A percentile compares a stretch with the other conserved stretches of the same genome.
These are phyloP conservation scores for Clitarchus hookeri DNA, from an alignment of 2,888 invertebrate genomes.

Conservation along the genomic window DNA sequence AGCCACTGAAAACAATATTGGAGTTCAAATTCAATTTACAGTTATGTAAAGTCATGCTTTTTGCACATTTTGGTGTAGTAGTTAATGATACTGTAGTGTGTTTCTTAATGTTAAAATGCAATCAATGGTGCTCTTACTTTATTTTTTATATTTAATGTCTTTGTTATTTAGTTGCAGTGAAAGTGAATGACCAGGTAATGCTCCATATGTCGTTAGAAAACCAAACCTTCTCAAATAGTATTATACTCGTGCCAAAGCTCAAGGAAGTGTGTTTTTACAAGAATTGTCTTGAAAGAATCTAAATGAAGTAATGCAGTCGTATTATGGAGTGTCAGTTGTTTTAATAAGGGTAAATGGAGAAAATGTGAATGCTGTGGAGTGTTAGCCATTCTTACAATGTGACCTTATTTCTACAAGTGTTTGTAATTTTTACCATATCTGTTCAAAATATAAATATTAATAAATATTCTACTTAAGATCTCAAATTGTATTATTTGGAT, in stretches of 20 bases:
- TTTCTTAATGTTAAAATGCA: neutral
- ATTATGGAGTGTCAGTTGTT: no score
- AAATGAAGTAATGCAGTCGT: no score
- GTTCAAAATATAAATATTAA: neutral
- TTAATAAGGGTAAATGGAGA: neutral
- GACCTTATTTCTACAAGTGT: neutral
- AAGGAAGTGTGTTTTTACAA: neutral
- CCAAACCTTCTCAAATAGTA: neutral
- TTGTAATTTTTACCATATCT: neutral
- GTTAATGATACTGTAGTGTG: neutral
- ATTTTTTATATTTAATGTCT: neutral
- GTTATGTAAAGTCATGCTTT: no score
- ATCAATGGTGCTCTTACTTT: neutral
- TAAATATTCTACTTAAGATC: neutral
- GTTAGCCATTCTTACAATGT: neutral
- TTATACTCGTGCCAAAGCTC: neutral
- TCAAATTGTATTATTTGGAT: neutral
- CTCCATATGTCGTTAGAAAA: neutral
- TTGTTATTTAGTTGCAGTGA: neutral
- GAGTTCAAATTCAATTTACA: no score
- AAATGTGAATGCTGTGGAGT: neutral
- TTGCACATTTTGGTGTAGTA: neutral
- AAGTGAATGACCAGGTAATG: neutral
- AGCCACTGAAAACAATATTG: no score
- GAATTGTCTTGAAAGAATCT: neutral